Evolutionary conservation across 1,140 invertebrate species (phyloP), one percentile per base, ranked within the genome.

Genomic region (Chrysoperla carnea): DNA sequence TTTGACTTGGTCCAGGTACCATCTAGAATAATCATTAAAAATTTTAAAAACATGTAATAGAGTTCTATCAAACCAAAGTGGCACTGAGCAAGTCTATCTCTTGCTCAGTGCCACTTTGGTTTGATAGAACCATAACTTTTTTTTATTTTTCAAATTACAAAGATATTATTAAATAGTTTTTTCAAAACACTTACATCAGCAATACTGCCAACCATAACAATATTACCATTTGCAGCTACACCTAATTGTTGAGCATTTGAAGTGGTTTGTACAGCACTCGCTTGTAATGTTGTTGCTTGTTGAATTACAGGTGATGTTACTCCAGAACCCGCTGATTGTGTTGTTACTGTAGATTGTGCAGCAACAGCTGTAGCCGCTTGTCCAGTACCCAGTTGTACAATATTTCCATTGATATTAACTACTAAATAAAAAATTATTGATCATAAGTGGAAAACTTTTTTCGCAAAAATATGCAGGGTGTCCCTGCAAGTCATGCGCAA

Each of bases 371-470:
- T 23, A 23, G 17, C 17, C 4, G 33, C 45, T 5, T 54, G 47
- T 8, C 52, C 52, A 27, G 66, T 61, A 38, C 68, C 63, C 12
- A 81, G 69, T 61, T 80, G 78, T 51, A 81, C 73, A 9, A 80
- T 51, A 52, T 79, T 81, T 6, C 78, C 79, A 65, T 81, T 80
- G 14, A 82, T 72, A 52, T 80, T 83, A 37, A 81, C 68, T 29
- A 80, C 75, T 75, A 46, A 7, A 64, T 64, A 52, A 40, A 44
- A 43, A 41, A 50, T 47, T 43, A n/a, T 42, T 28, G 9, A 38
- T 31, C n/a, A 40, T 6, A 28, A 15, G 6, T 15, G 8, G 23
- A 15, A 6, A n/a, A n/a, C n/a, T n/a, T n/a, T n/a, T n/a, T n/a
- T n/a, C n/a, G n/a, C n/a, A n/a, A n/a, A n/a, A n/a, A n/a, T n/a